phyloP scores from a whole-genome alignment of 2,113 vertebrate genomes.

The Marcusenius ussheri region DNA sequence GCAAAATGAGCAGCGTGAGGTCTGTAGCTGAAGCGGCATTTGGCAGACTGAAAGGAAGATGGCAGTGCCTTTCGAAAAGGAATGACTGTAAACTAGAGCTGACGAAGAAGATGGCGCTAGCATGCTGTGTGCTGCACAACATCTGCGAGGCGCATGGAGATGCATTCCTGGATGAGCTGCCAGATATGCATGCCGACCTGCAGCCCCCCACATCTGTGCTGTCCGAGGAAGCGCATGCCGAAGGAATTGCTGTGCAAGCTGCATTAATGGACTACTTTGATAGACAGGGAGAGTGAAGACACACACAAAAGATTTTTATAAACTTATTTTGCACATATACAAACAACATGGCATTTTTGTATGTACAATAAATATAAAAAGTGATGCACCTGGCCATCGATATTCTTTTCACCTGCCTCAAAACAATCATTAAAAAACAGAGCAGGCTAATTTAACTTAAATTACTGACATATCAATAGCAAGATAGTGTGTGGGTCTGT shows the following conservation, averaged over 20 bases:
- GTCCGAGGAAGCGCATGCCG: neutral
- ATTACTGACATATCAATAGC: neutral
- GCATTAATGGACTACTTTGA: neutral
- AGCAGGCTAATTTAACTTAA: neutral
- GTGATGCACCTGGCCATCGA: neutral
- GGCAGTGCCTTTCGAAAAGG: slow-evolving; percentile 25
- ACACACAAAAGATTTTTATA: neutral
- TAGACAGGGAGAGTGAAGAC: neutral
- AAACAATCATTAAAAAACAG: neutral
- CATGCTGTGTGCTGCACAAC: slow-evolving; percentile 31
- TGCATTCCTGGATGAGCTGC: slow-evolving; percentile 19
- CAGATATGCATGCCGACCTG: neutral
- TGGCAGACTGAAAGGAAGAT: slow-evolving; percentile 22
- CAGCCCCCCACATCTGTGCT: slow-evolving; percentile 6
- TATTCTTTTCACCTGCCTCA: neutral
- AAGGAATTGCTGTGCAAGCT: neutral
- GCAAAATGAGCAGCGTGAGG: neutral
- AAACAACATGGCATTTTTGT: neutral
- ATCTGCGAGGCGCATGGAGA: slow-evolving; percentile 25
- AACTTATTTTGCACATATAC: neutral
- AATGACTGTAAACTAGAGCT: slow-evolving; percentile 30
- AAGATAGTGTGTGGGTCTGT: neutral
- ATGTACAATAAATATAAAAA: neutral
- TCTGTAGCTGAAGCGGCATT: neutral
- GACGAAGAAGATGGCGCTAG: slow-evolving; percentile 23